Base-by-base conservation (phyloP, 1,140 invertebrate genomes). In the Oryzaephilus surinamensis region DNA sequence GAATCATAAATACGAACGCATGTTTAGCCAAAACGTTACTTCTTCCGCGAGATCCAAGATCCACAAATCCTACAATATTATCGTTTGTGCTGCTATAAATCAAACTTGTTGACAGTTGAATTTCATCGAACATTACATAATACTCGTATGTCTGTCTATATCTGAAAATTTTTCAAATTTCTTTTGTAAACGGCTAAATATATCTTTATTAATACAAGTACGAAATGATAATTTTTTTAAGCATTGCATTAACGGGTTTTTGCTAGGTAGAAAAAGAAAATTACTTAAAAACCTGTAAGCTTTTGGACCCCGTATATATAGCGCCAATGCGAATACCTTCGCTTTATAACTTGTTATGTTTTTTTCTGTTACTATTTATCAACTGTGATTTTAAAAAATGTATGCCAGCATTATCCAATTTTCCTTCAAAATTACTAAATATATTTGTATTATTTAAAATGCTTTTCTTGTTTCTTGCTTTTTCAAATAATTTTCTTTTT, bases 251-350 rank as follows among this genome's bases (percentile, higher is more conserved):
- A 4, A 7, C 14, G 15, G 4, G 30, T 16, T 15, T 32, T 32
- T 32, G 30, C n/a, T n/a, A n/a, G n/a, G 18, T 5, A 17, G 30
- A 14, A 32, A 14, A 16, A 16, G 15, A 8, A 32, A 29, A 29
- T 29, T 29, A 12, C 11, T 29, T 32, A 32, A 14, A 32, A 32
- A 32, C 4, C 30, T n/a, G 11, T 32, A 32, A 32, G 14, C 15
- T 32, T 32, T 32, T 16, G 30, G 30, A 13, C 30, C 30, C 5
- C 30, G n/a, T 14, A 16, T 32, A 15, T 32, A 32, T 4, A 32
- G 5, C 6, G 30, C 30, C 7, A 32, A 17, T 16, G 30, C n/a
- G 7, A 32, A 32, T 16, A n/a, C 14, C 13, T 32, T 32, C 7
- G 15, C 13, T 14, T 5, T 3, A 14, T 12, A 17, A 16, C 30